phyloP scores from a whole-genome alignment of 2,797 vertebrate species.

The Coilia nasus region DNA sequence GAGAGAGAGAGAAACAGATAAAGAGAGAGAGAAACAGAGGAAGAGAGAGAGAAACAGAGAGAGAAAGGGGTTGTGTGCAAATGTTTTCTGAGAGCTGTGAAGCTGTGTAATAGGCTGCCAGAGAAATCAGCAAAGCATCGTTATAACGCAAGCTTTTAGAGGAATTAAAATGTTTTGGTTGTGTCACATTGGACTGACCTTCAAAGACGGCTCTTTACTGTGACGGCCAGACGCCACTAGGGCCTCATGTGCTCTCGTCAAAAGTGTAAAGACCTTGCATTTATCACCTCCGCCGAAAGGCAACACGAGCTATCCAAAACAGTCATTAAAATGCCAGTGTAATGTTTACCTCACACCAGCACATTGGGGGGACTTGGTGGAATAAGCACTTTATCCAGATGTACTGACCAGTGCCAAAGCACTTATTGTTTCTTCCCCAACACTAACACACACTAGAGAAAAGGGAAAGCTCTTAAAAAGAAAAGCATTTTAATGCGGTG shows the following conservation, averaged over 20 bases:
- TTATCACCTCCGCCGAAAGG: slow-evolving; percentile 52
- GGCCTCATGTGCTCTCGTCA: slow-evolving; percentile 52
- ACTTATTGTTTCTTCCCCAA: neutral
- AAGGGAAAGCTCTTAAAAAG: neutral
- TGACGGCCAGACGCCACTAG: slow-evolving; percentile 48
- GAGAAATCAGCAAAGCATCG: slow-evolving; percentile 46
- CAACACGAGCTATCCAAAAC: slow-evolving; percentile 46
- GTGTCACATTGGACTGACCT: slow-evolving; percentile 47
- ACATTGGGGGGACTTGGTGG: slow-evolving; percentile 30
- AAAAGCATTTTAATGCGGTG: neutral
- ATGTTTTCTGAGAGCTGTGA: slow-evolving; percentile 39
- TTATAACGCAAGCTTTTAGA: slow-evolving; percentile 48
- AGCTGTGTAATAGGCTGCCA: slow-evolving; percentile 61
- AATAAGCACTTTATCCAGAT: neutral
- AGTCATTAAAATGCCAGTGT: slow-evolving; percentile 54
- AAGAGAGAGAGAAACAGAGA: neutral
- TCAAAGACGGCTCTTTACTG: slow-evolving; percentile 46
- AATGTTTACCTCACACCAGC: slow-evolving; percentile 47
- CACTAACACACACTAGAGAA: neutral
- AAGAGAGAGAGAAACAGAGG: slow-evolving; percentile 2
- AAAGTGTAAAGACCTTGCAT: slow-evolving; percentile 52
- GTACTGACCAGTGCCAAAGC: neutral
- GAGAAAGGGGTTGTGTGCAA: slow-evolving; percentile 38
- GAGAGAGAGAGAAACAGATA: neutral
- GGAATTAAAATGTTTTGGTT: slow-evolving; percentile 52